Evolutionary conservation across 2,113 vertebrate genomes (phyloP).

Genomic region (Phylloscopus whistleri): DNA sequence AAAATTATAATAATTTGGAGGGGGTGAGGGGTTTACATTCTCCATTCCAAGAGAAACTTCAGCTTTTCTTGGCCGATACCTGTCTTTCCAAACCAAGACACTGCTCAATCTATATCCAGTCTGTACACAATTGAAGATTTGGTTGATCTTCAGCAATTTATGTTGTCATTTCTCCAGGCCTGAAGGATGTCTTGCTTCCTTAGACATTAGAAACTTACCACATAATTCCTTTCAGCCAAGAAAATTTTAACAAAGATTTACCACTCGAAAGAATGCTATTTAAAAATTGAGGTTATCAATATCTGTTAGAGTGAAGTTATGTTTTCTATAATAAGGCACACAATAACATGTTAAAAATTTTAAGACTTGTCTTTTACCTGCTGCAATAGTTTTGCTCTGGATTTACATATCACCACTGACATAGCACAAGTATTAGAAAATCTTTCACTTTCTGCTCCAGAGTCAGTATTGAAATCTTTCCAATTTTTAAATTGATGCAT

Average conservation of each 20-base stretch:
- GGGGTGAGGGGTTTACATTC: too few species aligned
- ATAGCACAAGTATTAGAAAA: neutral
- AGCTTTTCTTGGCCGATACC: too few species aligned
- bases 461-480: conserved; percentile 4
- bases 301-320: neutral
- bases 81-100: too few species aligned
- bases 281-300: neutral
- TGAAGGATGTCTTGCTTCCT: neutral
- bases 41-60: too few species aligned
- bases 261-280: neutral
- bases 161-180: neutral
- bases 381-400: neutral
- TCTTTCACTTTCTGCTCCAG: neutral
- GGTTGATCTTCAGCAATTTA: neutral
- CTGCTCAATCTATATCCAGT: neutral
- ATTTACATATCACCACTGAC: neutral
- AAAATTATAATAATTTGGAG: too few species aligned
- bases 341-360: neutral
- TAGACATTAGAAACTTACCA: neutral
- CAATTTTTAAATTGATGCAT: conserved; percentile 7
- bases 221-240: neutral
- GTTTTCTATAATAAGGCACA: neutral
- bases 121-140: neutral
- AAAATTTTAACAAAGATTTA: neutral
- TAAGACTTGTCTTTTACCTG: neutral